Base-by-base conservation (phyloP, 2,888 invertebrate genomes). In the Calliopum simillimum region DNA sequence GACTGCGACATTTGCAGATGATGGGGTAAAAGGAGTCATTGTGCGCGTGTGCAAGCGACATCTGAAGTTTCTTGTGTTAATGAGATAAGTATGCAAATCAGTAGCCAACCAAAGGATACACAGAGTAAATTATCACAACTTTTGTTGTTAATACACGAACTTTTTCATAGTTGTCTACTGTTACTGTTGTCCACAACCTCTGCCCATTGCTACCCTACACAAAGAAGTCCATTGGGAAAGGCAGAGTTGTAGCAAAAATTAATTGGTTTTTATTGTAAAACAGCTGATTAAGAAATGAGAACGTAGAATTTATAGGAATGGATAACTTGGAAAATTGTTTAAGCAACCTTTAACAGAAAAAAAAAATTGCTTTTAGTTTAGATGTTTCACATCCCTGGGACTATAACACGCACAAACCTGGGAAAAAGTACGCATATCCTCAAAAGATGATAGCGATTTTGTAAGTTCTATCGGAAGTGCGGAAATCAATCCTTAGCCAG, bases 31-130 rank as follows among this genome's bases (percentile, higher is more conserved):
- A 8, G 16, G 46, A 21, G 49, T 4, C 41, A 19, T 2, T 5
- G 51, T n/a, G 44, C 55, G 55, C 44, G 44, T 5, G 51, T n/a
- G 44, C 55, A 56, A 44, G 44, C 19, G 66, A 59, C 68, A 68
- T 59, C 41, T 68, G 61, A 61, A 62, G 62, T 55, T 53, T 53
- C 68, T 62, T 68, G 61, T 68, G 68, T 62, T 68, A 68, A 68
- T 62, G 68, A 68, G 68, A 68, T 68, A 68, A 61, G 53, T 51
- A 62, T 68, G 68, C 68, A 68, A 68, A 68, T 68, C 62, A 53
- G 62, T 51, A 68, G 59, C 33, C n/a, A 59, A 21, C 67, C 41
- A 49, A 58, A 59, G 58, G 59, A 67, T 58, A 14, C 51, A 64
- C 21, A 53, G 41, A 64, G 33, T 64, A 51, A 33, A 64, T 53